These are phyloP conservation scores for Raillietiella orientalis DNA, from an alignment of 2,888 invertebrate species.

Conservation along the genomic window DNA sequence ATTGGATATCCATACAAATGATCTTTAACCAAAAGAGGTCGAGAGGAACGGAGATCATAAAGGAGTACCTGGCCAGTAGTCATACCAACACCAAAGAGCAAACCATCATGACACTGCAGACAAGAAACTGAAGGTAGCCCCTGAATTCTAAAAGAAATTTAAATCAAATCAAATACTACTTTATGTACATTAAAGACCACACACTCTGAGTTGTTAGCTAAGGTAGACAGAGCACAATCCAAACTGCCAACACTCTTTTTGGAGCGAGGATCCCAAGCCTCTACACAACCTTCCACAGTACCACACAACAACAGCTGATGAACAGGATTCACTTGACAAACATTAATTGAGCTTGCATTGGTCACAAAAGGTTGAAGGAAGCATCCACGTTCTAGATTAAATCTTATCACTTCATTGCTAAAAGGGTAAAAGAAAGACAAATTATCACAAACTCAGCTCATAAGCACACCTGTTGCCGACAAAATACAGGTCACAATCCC, in stretches of 20 bases:
- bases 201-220: conserved; percentile 21
- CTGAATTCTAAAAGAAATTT: conserved; percentile 19
- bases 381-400: conserved; percentile 82
- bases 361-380: conserved; percentile 57
- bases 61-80: conserved; percentile 70
- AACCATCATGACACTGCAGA: conserved; percentile 21
- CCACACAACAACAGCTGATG: conserved; percentile 64
- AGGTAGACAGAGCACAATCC: conserved; percentile 39
- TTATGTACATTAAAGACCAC: conserved; percentile 8
- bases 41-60: conserved; percentile 73
- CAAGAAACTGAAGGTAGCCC: conserved; percentile 39
- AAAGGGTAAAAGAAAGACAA: conserved; percentile 5
- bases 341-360: conserved; percentile 38
- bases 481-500: conserved; percentile 66
- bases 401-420: conserved; percentile 15
- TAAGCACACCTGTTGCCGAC: conserved; percentile 44
- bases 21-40: conserved; percentile 65
- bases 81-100: conserved; percentile 49
- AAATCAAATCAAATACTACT: conserved; percentile 9
- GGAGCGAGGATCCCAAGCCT: conserved; percentile 82
- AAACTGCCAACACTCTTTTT: conserved; percentile 39
- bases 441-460: conserved; percentile 2
- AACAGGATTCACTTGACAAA: conserved; percentile 49
- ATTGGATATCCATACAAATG: conserved; percentile 81
- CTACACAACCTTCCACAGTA: conserved; percentile 61